Evolutionary conservation across 2,797 vertebrate species (phyloP).

Genomic region (Labroides dimidiatus): DNA sequence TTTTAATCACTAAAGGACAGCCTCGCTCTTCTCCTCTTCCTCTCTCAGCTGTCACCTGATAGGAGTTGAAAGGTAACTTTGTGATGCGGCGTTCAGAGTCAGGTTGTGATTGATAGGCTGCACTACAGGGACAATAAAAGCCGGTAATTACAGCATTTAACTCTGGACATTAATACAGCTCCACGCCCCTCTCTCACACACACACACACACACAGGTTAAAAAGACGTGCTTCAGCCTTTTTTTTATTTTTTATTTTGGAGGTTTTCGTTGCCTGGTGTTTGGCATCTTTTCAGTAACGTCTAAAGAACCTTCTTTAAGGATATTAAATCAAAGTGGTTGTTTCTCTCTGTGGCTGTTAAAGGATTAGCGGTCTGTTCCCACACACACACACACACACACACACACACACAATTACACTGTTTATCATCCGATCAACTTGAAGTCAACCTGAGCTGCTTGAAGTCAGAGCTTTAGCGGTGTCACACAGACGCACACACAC

Average conservation of each 20-base stretch:
- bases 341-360: conserved; percentile 36
- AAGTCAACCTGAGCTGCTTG: conserved; percentile 81
- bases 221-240: conserved; percentile 22
- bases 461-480: conserved; percentile 85
- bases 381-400: conserved; percentile 10
- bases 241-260: too few species aligned
- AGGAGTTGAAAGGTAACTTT: conserved; percentile 77
- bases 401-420: conserved; percentile 39
- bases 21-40: conserved; percentile 1
- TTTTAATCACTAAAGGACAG: neutral
- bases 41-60: conserved; percentile 75
- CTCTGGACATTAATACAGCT: conserved; percentile 52
- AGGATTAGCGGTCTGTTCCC: conserved; percentile 59
- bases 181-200: conserved; percentile 26
- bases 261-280: neutral
- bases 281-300: neutral
- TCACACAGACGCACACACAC: conserved; percentile 75
- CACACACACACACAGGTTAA: conserved; percentile 14
- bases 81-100: conserved; percentile 39
- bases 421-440: conserved; percentile 79
- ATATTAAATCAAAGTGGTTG: neutral
- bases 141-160: conserved; percentile 52
- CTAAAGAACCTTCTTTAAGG: too few species aligned
- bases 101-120: conserved; percentile 42
- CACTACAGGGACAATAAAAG: conserved; percentile 43